A percentile compares a stretch with the other conserved stretches of the same genome.
phyloP scores from a whole-genome alignment of 2,797 vertebrate species.

The Natrix natrix region DNA sequence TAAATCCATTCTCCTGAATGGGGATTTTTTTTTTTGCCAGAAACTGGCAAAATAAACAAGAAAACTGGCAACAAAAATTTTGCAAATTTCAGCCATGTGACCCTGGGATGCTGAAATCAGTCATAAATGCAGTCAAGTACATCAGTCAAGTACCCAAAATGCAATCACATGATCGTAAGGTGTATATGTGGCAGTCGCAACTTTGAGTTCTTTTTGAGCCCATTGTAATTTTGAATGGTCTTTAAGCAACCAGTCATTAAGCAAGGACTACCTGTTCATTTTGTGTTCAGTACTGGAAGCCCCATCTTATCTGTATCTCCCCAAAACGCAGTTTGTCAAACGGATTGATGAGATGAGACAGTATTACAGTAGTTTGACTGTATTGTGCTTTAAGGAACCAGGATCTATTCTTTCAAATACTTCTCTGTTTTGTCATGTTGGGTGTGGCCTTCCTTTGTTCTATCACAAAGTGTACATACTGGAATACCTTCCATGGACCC shows the following conservation, averaged over 20 bases:
- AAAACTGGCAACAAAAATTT: neutral
- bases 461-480: neutral
- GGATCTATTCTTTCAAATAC: neutral
- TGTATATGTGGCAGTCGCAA: too few relatives aligned
- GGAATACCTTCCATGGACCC: neutral
- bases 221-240: too few relatives aligned
- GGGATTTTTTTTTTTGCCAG: too few relatives aligned
- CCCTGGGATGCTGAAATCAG: too few relatives aligned
- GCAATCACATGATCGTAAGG: too few relatives aligned
- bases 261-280: neutral
- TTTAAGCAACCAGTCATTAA: too few relatives aligned
- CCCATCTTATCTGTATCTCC: neutral
- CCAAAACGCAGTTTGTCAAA: neutral
- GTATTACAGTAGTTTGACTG: neutral
- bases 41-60: neutral
- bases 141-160: too few relatives aligned
- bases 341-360: neutral
- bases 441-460: neutral
- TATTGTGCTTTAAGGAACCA: neutral
- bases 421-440: neutral
- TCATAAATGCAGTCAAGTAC: neutral
- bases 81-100: neutral
- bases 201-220: too few relatives aligned
- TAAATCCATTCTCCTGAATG: neutral
- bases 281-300: neutral